Percentiles rank a stretch among this genome's conserved stretches.
phyloP scores from a whole-genome alignment of 1,140 invertebrate species.

The Pseudomyrmex gracilis region DNA sequence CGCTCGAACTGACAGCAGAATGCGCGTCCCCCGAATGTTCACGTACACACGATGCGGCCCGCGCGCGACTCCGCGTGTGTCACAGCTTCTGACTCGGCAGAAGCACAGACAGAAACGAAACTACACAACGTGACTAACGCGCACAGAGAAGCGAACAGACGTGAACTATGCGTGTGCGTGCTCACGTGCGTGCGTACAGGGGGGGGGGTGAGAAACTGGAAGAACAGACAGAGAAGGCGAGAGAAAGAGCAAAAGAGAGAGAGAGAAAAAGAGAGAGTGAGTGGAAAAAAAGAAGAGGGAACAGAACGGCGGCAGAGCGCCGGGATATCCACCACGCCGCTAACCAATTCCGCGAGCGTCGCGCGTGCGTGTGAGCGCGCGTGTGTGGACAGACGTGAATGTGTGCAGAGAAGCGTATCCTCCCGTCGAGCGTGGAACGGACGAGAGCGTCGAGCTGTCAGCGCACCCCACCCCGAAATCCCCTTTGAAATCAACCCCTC shows the following conservation, averaged over 20 bases:
- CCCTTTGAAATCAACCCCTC: slow-evolving; percentile 78
- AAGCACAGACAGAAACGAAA: slow-evolving; percentile 83
- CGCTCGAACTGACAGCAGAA: slow-evolving; percentile 27
- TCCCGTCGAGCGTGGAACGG: slow-evolving; percentile 82
- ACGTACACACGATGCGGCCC: slow-evolving; percentile 69
- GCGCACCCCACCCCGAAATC: slow-evolving; percentile 83
- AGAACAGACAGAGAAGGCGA: slow-evolving; percentile 54
- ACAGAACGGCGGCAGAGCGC: slow-evolving; percentile 50
- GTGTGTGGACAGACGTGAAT: slow-evolving; percentile 74
- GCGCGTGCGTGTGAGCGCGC: slow-evolving; percentile 63
- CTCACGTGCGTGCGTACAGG: slow-evolving; percentile 62
- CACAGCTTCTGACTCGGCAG: slow-evolving; percentile 80
- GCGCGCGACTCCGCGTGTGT: slow-evolving; percentile 76
- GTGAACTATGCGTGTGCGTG: slow-evolving; percentile 50
- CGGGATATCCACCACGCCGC: slow-evolving; percentile 57
- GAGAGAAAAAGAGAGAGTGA: slow-evolving; percentile 71
- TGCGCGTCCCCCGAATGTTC: slow-evolving; percentile 13
- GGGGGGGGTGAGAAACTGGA: slow-evolving; percentile 55
- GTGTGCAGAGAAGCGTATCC: slow-evolving; percentile 85
- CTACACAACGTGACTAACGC: slow-evolving; percentile 82
- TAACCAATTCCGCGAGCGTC: slow-evolving; percentile 67
- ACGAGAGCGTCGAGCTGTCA: slow-evolving; percentile 85
- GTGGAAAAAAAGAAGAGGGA: slow-evolving; percentile 66
- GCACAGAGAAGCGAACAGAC: slow-evolving; percentile 68
- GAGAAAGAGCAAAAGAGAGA: slow-evolving; percentile 47